Evolutionary conservation across 2,797 vertebrate species (phyloP), one percentile per base, ranked within the genome.

Genomic region (Rhinatrema bivittatum): DNA sequence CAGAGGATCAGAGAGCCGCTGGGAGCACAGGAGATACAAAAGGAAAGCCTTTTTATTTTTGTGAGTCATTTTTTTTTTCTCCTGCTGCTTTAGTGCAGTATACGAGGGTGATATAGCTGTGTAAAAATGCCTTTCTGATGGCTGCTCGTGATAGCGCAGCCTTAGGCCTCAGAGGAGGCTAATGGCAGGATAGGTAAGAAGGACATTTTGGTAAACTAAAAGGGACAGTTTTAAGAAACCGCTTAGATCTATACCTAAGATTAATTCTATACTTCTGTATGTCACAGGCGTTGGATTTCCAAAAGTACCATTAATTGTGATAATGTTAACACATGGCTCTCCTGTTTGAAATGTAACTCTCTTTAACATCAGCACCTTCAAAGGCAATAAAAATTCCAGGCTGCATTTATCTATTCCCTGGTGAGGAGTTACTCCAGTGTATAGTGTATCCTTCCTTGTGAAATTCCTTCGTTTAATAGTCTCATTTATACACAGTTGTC

Each of bases 351-450:
- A 81, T 46, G 68, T 66, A 73, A 80, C 36, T 69, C 36, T 69
- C 22, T 52, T 67, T 60, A 65, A 45, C 49, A 71, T 63, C 61
- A 59, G 50, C 50, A 46, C 74, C 76, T 84, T 89, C 74, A 87
- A 85, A 86, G 77, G 84, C 72, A 72, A 75, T 72, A 74, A 78
- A 78, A 70, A 76, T 69, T 74, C 69, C 74, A 66, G 54, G 50
- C 66, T 48, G 32, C 56, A 46, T 79, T 76, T 76, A 74, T 84
- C 73, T 78, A 64, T 77, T 79, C 70, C 77, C 62, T 37, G 68
- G 70, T 70, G 77, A 75, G 78, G 70, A 58, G 52, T 52, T 72
- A 54, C 38, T 67, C 62, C 66, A 60, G 50, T 62, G 62, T 80
- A 79, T 83, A 74, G 44, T 58, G 56, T 84, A 80, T 87, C 81